Evolutionary conservation across 2,888 invertebrate genomes (phyloP).

Genomic region (Mesochorus sp.): DNA sequence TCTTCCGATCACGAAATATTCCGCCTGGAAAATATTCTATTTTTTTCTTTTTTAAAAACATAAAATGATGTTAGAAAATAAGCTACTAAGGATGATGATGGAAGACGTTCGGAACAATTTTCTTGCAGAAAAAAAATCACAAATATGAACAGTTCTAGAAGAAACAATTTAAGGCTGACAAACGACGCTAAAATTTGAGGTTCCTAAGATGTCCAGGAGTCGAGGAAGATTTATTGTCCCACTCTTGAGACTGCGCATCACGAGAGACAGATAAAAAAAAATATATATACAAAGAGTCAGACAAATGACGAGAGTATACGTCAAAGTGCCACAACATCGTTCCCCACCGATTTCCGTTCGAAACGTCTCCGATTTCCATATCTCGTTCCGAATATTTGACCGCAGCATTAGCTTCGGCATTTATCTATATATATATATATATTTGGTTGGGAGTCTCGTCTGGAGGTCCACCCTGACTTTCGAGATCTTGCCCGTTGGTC

Average conservation of each 20-base stretch:
- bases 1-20: slow-evolving; percentile 69
- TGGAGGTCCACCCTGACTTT: not conserved
- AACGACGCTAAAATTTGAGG: slow-evolving; percentile 33
- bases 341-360: slow-evolving; percentile 11
- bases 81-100: slow-evolving; percentile 10
- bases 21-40: slow-evolving; percentile 57
- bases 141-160: not conserved
- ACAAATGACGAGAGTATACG: slow-evolving; percentile 39
- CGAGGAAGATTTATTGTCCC: slow-evolving; percentile 28
- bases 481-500: slow-evolving; percentile 9
- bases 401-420: not conserved
- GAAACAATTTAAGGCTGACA: not conserved
- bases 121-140: not conserved
- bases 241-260: not conserved
- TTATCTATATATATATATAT: too few relatives aligned
- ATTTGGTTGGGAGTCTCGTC: not conserved
- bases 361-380: slow-evolving; percentile 49
- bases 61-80: not conserved
- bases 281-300: not conserved
- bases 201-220: slow-evolving; percentile 24
- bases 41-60: slow-evolving; percentile 20
- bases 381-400: slow-evolving; percentile 25
- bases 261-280: slow-evolving; percentile 5
- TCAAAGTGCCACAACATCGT: slow-evolving; percentile 43
- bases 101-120: not conserved